Conservation (phyloP, 2,113 vertebrate species). For the Parotia lawesii region DNA sequence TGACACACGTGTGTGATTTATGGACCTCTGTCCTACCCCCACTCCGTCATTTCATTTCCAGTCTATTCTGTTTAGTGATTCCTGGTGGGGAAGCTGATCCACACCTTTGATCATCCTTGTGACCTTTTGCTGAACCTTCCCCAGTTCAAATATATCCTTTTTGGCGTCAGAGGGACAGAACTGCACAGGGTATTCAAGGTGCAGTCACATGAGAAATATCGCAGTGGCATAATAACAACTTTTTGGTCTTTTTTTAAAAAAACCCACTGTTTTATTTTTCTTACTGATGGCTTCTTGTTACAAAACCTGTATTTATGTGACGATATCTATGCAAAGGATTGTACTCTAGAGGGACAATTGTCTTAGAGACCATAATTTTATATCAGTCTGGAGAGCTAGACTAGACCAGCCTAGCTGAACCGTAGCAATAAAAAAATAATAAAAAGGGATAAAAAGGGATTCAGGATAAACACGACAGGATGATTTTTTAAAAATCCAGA, state of each 20-base stretch:
- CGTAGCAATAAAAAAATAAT: not conserved
- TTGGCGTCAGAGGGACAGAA: not conserved
- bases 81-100: conserved; percentile 2
- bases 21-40: not conserved
- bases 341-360: not conserved
- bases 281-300: not conserved
- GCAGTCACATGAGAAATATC: not conserved
- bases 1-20: not conserved
- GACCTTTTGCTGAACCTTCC: conserved; percentile 45
- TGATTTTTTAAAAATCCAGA: not conserved
- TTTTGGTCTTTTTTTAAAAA: not conserved
- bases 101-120: conserved; percentile 54
- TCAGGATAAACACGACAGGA: not conserved
- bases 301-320: not conserved
- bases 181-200: not conserved
- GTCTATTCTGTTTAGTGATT: not conserved
- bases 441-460: not conserved
- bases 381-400: not conserved
- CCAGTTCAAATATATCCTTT: not conserved
- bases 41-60: not conserved
- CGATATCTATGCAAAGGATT: not conserved
- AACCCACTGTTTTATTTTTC: not conserved
- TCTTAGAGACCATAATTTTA: not conserved
- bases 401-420: not conserved
- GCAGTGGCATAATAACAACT: not conserved